Conservation (phyloP, 2,113 vertebrate genomes). For the Garra rufa region DNA sequence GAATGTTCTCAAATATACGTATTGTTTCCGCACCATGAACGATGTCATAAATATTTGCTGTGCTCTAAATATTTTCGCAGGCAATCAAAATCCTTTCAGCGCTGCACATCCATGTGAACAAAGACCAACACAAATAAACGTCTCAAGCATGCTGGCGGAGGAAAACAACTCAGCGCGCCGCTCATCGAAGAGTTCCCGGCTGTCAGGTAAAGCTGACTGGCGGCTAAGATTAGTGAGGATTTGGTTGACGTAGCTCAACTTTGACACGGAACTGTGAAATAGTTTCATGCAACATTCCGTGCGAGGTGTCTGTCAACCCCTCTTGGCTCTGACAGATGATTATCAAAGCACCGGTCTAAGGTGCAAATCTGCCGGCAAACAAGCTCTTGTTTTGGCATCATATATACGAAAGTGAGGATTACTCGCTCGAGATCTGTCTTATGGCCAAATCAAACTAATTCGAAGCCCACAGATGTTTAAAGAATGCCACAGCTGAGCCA, state of each 20-base stretch:
- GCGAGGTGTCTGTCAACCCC: slow-evolving; percentile 72
- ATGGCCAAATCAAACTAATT: slow-evolving; percentile 26
- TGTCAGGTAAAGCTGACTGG: slow-evolving; percentile 75
- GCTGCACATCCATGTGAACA: slow-evolving; percentile 67
- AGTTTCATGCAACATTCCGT: slow-evolving; percentile 73
- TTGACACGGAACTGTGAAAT: slow-evolving; percentile 73
- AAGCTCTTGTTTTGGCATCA: slow-evolving; percentile 14
- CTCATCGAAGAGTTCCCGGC: slow-evolving; percentile 62
- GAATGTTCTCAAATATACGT: slow-evolving; percentile 72
- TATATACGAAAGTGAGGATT: neutral
- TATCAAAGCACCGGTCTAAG: slow-evolving; percentile 60
- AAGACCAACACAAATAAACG: slow-evolving; percentile 72
- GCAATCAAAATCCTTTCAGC: slow-evolving; percentile 78
- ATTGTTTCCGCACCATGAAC: slow-evolving; percentile 77
- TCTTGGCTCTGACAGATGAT: slow-evolving; percentile 68
- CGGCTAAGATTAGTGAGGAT: slow-evolving; percentile 73
- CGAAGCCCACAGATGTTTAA: neutral
- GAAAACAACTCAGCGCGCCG: slow-evolving; percentile 75
- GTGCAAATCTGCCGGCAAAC: slow-evolving; percentile 57
- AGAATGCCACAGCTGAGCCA: neutral
- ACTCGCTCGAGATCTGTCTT: slow-evolving; percentile 6
- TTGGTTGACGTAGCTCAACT: slow-evolving; percentile 73
- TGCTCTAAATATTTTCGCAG: slow-evolving; percentile 77
- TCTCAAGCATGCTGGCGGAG: slow-evolving; percentile 65
- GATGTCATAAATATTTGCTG: slow-evolving; percentile 78